Base-by-base conservation (phyloP, 2,888 invertebrate genomes). In the Exephanes ischioxanthus region DNA sequence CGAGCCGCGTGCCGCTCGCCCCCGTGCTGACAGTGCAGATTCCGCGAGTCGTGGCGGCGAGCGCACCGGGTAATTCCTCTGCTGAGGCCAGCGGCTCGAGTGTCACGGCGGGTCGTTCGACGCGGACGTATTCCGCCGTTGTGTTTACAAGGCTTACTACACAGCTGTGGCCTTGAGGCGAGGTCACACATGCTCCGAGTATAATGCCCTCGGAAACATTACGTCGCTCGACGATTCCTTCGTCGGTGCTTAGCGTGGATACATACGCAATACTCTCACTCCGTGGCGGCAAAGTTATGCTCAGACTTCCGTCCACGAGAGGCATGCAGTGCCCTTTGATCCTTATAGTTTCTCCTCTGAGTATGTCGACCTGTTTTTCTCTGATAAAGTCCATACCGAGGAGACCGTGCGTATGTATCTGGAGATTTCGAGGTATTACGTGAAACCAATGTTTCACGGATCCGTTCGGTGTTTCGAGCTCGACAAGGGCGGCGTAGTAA, bases 331-430 rank as follows among this genome's bases (percentile, higher is more conserved):
- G 45, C 14, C 61, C 70, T 14, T 70, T 48, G 1, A 78, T 70
- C 3, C 55, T 30, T 2, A 78, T 70, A 0, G 9, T 9, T 11
- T n/a, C n/a, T n/a, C 70, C 70, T 33, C 37, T 16, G 16, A 78
- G 48, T 11, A 78, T 70, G 16, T 70, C 53, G 11, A 68, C 70
- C 4, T 33, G n/a, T 19, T 78, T 58, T 22, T 48, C 19, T 5
- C n/a, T 45, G 5, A 78, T 70, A 16, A 70, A 61, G 6, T 70
- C 78, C 61, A 70, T 70, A 4, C 61, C 70, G 0, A 78, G 58
- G 16, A 78, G 19, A 3, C 61, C 78, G 1, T 78, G n/a, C 0
- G 48, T 45, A 1, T 7, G 33, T 5, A 78, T 19, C 0, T 22
- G 33, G 9, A 70, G 33, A n/a, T 33, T n/a, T 2, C 61, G 26